phyloP scores from a whole-genome alignment of 2,113 vertebrate genomes.

The Semicossyphus pulcher region DNA sequence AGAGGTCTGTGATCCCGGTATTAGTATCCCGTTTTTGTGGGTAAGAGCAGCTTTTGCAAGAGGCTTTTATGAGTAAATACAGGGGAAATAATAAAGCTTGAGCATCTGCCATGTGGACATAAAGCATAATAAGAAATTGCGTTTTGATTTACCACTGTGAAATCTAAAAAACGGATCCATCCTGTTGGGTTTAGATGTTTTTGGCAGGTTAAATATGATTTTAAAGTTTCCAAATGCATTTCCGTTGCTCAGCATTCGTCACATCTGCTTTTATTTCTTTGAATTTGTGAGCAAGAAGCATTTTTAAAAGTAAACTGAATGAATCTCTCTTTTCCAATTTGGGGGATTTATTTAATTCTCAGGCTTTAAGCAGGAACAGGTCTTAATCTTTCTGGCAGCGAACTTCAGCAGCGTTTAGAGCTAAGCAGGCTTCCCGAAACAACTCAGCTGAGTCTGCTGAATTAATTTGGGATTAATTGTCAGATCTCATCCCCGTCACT shows the following conservation, averaged over 20 bases:
- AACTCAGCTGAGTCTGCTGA: constrained; percentile 33
- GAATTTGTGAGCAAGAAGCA: background rate
- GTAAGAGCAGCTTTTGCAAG: background rate
- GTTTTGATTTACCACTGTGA: background rate
- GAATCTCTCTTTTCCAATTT: constrained; percentile 27
- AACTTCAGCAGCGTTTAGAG: constrained; percentile 24
- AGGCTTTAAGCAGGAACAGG: constrained; percentile 36
- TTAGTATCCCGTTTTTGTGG: background rate
- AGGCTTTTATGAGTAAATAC: background rate
- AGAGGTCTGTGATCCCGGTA: background rate
- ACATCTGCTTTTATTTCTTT: background rate
- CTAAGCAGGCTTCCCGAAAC: constrained; percentile 39
- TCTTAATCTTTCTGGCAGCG: constrained; percentile 55
- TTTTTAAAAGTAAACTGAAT: constrained; percentile 18
- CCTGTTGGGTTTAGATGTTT: background rate
- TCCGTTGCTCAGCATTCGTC: background rate
- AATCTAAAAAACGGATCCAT: background rate
- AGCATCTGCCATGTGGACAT: background rate
- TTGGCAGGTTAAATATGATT: background rate
- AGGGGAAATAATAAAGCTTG: background rate
- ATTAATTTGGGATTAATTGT: constrained; percentile 76
- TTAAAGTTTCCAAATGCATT: background rate
- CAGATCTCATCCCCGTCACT: constrained; percentile 58
- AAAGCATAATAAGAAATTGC: background rate
- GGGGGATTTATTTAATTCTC: constrained; percentile 58